Evolutionary conservation across 2,113 vertebrate species (phyloP).

Genomic region (Muntiacus muntjak): DNA sequence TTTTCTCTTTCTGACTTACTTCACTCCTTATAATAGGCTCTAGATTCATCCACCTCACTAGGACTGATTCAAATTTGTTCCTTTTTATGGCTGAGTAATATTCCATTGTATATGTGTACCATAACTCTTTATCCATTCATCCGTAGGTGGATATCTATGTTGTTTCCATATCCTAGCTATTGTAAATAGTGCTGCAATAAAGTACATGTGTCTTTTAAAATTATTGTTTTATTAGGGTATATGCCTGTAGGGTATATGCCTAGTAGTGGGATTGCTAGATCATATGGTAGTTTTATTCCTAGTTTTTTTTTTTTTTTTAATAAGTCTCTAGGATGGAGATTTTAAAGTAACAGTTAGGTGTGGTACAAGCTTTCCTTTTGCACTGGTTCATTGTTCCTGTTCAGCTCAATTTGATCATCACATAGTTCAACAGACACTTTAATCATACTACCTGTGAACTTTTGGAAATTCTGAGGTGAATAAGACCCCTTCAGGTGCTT

Average conservation of each 20-base stretch:
- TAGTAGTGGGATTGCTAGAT: not conserved
- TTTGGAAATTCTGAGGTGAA: not conserved
- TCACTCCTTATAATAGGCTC: not conserved
- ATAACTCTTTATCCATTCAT: not conserved
- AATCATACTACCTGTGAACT: not conserved
- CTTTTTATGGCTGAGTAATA: not conserved
- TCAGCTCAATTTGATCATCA: not conserved
- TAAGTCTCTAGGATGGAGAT: not conserved
- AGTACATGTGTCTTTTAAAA: not conserved
- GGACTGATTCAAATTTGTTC: not conserved
- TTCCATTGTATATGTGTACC: not conserved
- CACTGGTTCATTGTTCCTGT: not conserved
- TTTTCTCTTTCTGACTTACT: not conserved
- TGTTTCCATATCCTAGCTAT: not conserved
- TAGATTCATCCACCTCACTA: not conserved
- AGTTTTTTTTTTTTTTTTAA: not conserved
- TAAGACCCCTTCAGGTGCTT: not conserved
- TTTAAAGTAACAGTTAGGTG: not conserved
- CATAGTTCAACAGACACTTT: not conserved
- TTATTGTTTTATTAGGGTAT: not conserved
- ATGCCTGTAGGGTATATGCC: not conserved
- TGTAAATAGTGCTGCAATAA: not conserved
- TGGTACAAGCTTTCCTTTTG: not conserved
- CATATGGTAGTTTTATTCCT: not conserved
- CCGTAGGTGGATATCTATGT: not conserved